Evolutionary conservation across 64 coral and sea anemone species (phyloP).

Genomic region (Dendrophyllia cribrosa): DNA sequence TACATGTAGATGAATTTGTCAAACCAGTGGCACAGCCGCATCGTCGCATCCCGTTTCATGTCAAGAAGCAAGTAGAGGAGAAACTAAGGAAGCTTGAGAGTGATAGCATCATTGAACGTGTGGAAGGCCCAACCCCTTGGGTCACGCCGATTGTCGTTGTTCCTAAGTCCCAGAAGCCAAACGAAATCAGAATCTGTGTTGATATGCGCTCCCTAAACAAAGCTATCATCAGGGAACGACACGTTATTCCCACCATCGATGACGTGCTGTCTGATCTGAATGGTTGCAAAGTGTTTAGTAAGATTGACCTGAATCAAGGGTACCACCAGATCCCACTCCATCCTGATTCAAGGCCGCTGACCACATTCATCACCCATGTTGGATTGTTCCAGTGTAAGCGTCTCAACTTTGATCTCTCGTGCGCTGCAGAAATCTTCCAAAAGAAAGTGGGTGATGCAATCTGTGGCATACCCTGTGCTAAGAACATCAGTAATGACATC

Average conservation of each 20-base stretch:
- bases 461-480: slow-evolving; percentile 32
- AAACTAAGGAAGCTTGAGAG: too few relatives aligned
- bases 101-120: too few relatives aligned
- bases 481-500: slow-evolving; percentile 49
- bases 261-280: slow-evolving; percentile 53
- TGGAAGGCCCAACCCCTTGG: too few relatives aligned
- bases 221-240: slow-evolving; percentile 11
- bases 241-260: slow-evolving; percentile 41
- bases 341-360: slow-evolving; percentile 34
- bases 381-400: slow-evolving; percentile 33
- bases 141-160: too few relatives aligned
- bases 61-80: too few relatives aligned
- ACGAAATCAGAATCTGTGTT: too few relatives aligned
- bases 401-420: slow-evolving; percentile 25
- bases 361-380: slow-evolving; percentile 50
- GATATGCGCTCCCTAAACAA: too few relatives aligned
- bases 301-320: slow-evolving; percentile 26
- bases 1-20: too few relatives aligned
- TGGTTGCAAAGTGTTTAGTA: slow-evolving; percentile 46
- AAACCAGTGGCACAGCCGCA: too few relatives aligned
- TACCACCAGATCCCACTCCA: slow-evolving; percentile 60
- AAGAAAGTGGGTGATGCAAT: slow-evolving; percentile 49
- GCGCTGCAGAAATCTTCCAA: slow-evolving; percentile 39
- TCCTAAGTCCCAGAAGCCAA: too few relatives aligned
- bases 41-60: too few relatives aligned